Conservation (phyloP, 2,797 vertebrate species). For the Bothrops alternatus region DNA sequence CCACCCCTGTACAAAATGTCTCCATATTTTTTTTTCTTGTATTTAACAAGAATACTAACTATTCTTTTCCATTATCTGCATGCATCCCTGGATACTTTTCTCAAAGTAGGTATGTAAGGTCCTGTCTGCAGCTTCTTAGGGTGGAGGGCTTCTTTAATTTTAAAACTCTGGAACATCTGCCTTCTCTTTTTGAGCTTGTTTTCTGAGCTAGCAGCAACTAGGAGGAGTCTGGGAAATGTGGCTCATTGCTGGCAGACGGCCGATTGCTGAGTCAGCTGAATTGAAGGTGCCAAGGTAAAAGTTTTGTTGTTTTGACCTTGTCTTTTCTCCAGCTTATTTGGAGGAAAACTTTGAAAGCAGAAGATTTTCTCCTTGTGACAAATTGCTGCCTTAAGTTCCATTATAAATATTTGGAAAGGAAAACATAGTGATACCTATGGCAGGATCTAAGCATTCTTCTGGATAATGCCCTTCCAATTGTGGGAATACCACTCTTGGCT, state of each 20-base stretch:
- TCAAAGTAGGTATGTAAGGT: not conserved
- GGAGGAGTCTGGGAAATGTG: fast-evolving
- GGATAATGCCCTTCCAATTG: not conserved
- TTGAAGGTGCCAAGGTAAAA: not conserved
- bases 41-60: not conserved
- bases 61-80: not conserved
- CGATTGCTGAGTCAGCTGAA: constrained; percentile 39
- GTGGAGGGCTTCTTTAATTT: not conserved
- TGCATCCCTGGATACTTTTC: not conserved
- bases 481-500: not conserved
- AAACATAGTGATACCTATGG: not conserved
- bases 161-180: not conserved
- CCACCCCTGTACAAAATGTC: not conserved
- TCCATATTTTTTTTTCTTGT: not conserved
- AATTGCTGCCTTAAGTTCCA: not conserved
- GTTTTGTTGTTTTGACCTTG: not conserved
- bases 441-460: not conserved
- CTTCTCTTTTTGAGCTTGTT: not conserved
- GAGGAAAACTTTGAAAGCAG: not conserved
- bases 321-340: not conserved
- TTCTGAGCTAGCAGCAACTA: not conserved
- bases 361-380: not conserved
- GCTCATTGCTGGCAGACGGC: not conserved
- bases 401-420: not conserved
- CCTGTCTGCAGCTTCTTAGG: not conserved